phyloP scores from a whole-genome alignment of 2,888 invertebrate species.

The Stramonita haemastoma region DNA sequence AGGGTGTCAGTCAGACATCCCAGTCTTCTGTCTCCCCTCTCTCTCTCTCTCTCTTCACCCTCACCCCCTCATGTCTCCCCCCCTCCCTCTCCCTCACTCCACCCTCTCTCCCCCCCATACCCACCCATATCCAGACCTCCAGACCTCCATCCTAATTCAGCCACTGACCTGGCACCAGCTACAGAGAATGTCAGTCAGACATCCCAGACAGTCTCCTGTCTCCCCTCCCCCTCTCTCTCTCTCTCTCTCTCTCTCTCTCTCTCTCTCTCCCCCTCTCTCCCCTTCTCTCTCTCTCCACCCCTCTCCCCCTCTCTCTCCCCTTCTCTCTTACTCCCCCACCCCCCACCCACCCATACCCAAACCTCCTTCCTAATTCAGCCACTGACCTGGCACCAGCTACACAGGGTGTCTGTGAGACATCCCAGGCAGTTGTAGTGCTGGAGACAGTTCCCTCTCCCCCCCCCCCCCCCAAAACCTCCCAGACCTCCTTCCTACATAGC shows the following conservation, averaged over 20 bases:
- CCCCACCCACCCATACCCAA: neutral
- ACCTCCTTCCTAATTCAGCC: neutral
- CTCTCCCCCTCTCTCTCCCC: neutral
- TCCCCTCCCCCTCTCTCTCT: too few species aligned
- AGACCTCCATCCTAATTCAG: too few species aligned
- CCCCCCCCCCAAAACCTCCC: neutral
- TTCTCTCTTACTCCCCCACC: neutral
- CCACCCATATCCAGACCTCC: too few species aligned
- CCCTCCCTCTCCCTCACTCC: too few species aligned
- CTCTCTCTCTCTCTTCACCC: too few species aligned
- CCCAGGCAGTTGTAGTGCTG: constrained; percentile 87
- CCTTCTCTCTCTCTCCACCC: neutral
- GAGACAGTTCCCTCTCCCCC: too few species aligned
- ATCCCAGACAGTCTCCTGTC: too few species aligned
- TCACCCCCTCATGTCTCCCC: too few species aligned
- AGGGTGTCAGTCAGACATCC: constrained; percentile 89
- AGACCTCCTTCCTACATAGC: neutral
- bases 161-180: neutral
- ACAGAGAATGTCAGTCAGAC: neutral
- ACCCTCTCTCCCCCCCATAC: too few species aligned
- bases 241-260: too few species aligned
- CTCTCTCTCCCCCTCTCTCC: too few species aligned
- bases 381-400: neutral
- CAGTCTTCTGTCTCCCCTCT: too few species aligned
- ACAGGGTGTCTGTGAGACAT: neutral